Base-by-base conservation (phyloP, 2,797 vertebrate genomes). In the Miichthys miiuy region DNA sequence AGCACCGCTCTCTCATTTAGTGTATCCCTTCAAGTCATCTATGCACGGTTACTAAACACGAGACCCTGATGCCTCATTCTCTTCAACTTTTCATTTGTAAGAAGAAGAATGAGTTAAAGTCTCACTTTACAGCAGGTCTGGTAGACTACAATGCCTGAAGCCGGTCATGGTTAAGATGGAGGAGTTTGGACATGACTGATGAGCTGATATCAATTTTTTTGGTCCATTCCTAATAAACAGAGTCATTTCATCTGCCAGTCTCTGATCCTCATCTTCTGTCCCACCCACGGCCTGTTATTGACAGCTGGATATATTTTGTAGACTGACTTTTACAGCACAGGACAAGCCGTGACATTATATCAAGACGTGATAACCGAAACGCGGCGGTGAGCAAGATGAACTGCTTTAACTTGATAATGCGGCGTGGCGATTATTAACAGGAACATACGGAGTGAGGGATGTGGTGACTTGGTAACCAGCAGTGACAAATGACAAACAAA, bases 341-440 rank as follows among this genome's bases (percentile, higher is more conserved):
- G 54, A 58, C 68, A 52, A 66, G 70, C 72, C n/a, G 6, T 20
- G 71, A 66, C 65, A 23, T 52, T 25, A 58, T 25, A 73, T 34
- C 34, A 56, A 71, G 54, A 14, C 23, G 3, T 72, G 41, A 54
- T 18, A 51, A 57, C 38, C 3, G n/a, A 70, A 72, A 54, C 17
- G 17, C 14, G 13, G n/a, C 56, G 57, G 60, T 50, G 47, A 74
- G 57, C 50, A 9, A 72, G 21, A 75, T 50, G 27, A 67, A 52
- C 50, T 2, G 66, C 69, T 71, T 52, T 55, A 61, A 79, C 63
- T 54, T 23, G 58, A 60, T 80, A 68, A 77, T 61, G 55, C n/a
- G 41, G 50, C 58, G 56, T 58, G 14, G 41, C 3, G 34, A 51
- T 69, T 48, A 68, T 71, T 58, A 52, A 77, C 18, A 50, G 13